phyloP scores from a whole-genome alignment of 2,113 vertebrate genomes.

The Corythoichthys haematopterus region DNA sequence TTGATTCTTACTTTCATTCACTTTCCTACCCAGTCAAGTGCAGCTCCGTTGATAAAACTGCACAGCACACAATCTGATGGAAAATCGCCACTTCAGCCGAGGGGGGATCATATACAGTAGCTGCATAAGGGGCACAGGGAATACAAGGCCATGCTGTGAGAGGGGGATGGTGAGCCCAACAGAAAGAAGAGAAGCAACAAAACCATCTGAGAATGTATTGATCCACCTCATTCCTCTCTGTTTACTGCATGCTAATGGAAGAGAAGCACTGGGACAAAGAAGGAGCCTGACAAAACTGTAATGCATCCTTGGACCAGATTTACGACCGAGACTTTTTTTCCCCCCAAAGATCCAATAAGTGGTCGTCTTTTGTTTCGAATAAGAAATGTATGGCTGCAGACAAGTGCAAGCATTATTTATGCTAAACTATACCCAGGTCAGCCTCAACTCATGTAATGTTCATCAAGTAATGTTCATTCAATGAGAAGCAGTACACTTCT shows the following conservation, averaged over 20 bases:
- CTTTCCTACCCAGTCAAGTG: conserved; percentile 9
- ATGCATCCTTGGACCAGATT: conserved; percentile 31
- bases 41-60: conserved; percentile 22
- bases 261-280: conserved; percentile 1
- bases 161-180: conserved; percentile 24
- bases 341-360: neutral
- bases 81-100: conserved; percentile 41
- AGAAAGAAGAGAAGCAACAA: conserved; percentile 14
- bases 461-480: neutral
- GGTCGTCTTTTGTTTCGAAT: neutral
- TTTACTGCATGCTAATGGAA: conserved; percentile 31
- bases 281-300: conserved; percentile 16
- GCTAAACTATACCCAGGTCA: neutral
- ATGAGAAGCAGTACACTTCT: neutral
- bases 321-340: conserved; percentile 16
- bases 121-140: neutral
- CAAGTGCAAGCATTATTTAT: neutral
- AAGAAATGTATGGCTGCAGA: neutral
- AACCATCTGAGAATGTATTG: conserved; percentile 39
- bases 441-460: neutral
- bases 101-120: neutral
- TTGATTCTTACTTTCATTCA: conserved; percentile 1
- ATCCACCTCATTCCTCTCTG: conserved; percentile 22
- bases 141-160: conserved; percentile 16
- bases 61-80: conserved; percentile 45